These are phyloP conservation scores for Muscicapa striata DNA, from an alignment of 2,797 vertebrate species.

Conservation along the genomic window DNA sequence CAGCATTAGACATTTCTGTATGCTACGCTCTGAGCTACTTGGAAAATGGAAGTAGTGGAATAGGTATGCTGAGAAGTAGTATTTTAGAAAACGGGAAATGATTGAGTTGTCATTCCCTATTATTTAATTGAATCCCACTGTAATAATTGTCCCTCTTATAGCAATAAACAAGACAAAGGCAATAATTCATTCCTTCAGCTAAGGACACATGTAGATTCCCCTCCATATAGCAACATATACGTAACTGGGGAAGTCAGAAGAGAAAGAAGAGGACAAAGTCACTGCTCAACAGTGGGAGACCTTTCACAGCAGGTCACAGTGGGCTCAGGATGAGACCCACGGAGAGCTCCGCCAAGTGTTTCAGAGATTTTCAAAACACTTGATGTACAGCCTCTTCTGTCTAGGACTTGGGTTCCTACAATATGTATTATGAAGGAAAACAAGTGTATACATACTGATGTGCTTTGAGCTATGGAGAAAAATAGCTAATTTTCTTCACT, in stretches of 20 bases:
- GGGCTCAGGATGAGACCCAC: background rate
- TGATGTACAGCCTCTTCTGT: background rate
- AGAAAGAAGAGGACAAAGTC: background rate
- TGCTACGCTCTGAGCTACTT: background rate
- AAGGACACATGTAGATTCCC: background rate
- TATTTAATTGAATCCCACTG: background rate
- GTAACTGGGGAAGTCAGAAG: background rate
- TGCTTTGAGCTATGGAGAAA: background rate
- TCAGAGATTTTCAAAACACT: background rate
- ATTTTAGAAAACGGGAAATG: background rate
- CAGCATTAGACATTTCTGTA: background rate
- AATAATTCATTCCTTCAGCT: background rate
- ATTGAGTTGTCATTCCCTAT: background rate
- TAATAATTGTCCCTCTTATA: background rate
- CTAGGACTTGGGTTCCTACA: background rate
- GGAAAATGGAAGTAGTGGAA: background rate
- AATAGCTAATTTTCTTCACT: background rate
- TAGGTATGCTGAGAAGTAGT: background rate
- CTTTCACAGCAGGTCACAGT: background rate
- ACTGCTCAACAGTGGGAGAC: background rate
- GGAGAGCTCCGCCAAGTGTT: background rate
- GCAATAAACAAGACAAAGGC: background rate
- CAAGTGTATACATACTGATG: background rate
- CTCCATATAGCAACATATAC: background rate
- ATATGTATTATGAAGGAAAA: background rate